Percentiles rank a stretch among this genome's conserved stretches.
Evolutionary conservation across 2,113 vertebrate species (phyloP).

Genomic region (Gadus chalcogrammus): DNA sequence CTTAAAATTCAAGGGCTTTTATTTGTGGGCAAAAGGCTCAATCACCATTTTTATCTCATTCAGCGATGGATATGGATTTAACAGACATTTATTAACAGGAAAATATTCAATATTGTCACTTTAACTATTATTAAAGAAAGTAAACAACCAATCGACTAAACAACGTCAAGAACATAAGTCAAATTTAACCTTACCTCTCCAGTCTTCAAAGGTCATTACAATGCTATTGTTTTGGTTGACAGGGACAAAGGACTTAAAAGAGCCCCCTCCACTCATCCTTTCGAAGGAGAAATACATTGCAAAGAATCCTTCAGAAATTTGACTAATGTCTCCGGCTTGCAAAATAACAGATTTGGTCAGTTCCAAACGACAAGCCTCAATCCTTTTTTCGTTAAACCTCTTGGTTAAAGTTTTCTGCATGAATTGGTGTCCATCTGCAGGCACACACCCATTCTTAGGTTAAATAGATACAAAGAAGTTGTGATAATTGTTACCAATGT

Average conservation of each 20-base stretch:
- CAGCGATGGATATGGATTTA: too few relatives aligned
- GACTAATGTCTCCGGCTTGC: constrained; percentile 40
- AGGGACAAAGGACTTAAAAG: constrained; percentile 29
- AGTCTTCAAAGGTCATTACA: constrained; percentile 42
- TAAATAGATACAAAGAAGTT: too few relatives aligned
- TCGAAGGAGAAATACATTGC: constrained; percentile 53
- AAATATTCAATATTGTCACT: too few relatives aligned
- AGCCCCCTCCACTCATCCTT: too few relatives aligned
- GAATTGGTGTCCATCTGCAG: constrained; percentile 45
- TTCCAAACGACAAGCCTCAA: constrained; percentile 34
- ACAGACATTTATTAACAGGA: too few relatives aligned
- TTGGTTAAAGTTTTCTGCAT: constrained; percentile 42
- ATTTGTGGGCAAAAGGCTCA: too few relatives aligned
- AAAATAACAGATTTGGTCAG: constrained; percentile 46
- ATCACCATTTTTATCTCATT: too few relatives aligned
- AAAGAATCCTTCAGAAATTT: constrained; percentile 32
- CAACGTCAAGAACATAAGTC: background rate
- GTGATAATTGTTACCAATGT: too few relatives aligned
- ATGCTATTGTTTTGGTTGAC: constrained; percentile 21
- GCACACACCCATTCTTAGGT: background rate
- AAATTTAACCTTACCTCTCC: constrained; percentile 30
- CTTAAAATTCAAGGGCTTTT: too few relatives aligned
- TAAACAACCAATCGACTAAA: too few relatives aligned
- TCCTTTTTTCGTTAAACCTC: constrained; percentile 36
- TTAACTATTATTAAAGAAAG: too few relatives aligned